Conservation (phyloP, 2,797 vertebrate genomes). For the Danio tinwini region DNA sequence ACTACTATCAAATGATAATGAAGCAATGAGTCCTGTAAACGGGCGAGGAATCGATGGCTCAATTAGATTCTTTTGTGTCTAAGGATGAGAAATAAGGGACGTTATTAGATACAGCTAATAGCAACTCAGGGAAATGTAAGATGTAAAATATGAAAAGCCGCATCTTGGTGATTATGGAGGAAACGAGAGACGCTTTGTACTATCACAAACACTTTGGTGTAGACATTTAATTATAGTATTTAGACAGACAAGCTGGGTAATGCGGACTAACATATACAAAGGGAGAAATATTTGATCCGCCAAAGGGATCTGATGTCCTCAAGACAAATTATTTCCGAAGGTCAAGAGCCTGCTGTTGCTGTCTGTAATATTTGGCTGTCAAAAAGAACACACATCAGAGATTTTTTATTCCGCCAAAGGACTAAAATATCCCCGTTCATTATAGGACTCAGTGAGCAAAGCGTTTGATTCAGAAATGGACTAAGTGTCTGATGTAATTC, state of each 20-base stretch:
- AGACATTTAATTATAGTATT: background rate
- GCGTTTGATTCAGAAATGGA: conserved; percentile 20
- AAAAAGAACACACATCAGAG: background rate
- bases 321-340: conserved; percentile 19
- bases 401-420: conserved; percentile 56
- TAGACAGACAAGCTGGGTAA: conserved; percentile 4
- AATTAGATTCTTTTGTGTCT: background rate
- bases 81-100: background rate
- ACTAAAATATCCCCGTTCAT: conserved; percentile 57
- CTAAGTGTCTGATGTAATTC: conserved; percentile 34
- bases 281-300: conserved; percentile 23
- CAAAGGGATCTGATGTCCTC: conserved; percentile 20
- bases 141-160: conserved; percentile 3
- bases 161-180: background rate
- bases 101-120: background rate
- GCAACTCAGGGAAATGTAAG: background rate
- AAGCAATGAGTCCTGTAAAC: conserved; percentile 14
- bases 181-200: background rate
- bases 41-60: background rate
- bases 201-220: background rate
- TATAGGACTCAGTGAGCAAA: conserved; percentile 32
- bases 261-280: background rate
- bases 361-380: conserved; percentile 31
- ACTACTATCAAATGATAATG: conserved; percentile 4
- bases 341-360: background rate